phyloP scores from a whole-genome alignment of 2,888 invertebrate genomes.

The Cataglyphis livida region DNA sequence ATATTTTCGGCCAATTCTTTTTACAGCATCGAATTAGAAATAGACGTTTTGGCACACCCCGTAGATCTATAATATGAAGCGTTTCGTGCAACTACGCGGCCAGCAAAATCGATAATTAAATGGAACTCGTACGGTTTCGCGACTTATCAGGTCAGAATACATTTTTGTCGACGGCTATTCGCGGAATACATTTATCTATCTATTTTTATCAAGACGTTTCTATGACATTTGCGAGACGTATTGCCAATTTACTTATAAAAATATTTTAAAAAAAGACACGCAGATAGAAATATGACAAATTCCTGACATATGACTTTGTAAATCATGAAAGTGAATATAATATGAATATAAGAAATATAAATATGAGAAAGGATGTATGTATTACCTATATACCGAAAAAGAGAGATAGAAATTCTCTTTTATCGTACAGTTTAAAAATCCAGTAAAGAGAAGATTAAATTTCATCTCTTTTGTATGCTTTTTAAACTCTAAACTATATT shows the following conservation, averaged over 20 bases:
- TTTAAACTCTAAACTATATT: neutral
- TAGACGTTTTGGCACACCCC: slow-evolving; percentile 37
- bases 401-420: neutral
- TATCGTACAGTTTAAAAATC: neutral
- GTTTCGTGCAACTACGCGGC: slow-evolving; percentile 52
- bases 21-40: neutral
- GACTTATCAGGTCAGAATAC: slow-evolving; percentile 33
- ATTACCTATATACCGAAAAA: neutral
- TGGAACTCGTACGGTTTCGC: slow-evolving; percentile 61
- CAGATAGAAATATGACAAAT: neutral
- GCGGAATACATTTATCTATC: neutral
- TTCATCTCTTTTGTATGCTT: neutral
- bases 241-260: slow-evolving; percentile 4
- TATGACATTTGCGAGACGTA: neutral
- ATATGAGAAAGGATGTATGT: neutral
- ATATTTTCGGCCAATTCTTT: neutral
- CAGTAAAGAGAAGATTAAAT: neutral
- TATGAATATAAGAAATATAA: neutral
- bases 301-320: slow-evolving; percentile 3
- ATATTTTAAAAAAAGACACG: neutral
- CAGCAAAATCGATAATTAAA: slow-evolving; percentile 65
- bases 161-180: neutral
- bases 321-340: neutral
- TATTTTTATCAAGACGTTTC: slow-evolving; percentile 1
- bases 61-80: slow-evolving; percentile 26